Conservation (phyloP, 2,888 invertebrate species). For the Dryobotodes eremita region DNA sequence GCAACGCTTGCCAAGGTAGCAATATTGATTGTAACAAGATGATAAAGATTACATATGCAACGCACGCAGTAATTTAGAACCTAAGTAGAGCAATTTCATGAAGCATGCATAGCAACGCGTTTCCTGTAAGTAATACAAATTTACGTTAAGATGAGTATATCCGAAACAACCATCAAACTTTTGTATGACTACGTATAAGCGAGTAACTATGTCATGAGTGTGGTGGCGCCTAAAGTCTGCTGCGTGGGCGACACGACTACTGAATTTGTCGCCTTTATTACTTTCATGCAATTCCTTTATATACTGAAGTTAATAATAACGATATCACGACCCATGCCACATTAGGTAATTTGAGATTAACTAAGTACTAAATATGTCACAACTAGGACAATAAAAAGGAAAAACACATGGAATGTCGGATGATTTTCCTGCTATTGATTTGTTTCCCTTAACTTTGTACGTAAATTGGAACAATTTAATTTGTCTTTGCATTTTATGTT, state of each 20-base stretch:
- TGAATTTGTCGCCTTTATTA: slow-evolving; percentile 84
- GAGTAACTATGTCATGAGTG: slow-evolving; percentile 57
- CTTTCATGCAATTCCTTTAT: slow-evolving; percentile 82
- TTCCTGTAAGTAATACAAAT: slow-evolving; percentile 67
- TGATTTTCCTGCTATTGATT: slow-evolving; percentile 51
- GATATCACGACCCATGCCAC: slow-evolving; percentile 58
- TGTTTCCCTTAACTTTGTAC: slow-evolving; percentile 12
- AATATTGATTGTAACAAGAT: slow-evolving; percentile 50
- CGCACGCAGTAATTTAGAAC: slow-evolving; percentile 38
- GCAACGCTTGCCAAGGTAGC: slow-evolving; percentile 57
- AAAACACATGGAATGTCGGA: slow-evolving; percentile 32
- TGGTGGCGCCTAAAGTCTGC: slow-evolving; percentile 86
- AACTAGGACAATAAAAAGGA: slow-evolving; percentile 24
- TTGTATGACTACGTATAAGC: slow-evolving; percentile 54
- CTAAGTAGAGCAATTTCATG: slow-evolving; percentile 55
- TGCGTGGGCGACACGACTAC: slow-evolving; percentile 85
- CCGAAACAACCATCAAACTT: slow-evolving; percentile 55
- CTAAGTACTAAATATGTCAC: slow-evolving; percentile 16
- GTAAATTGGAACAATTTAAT: slow-evolving; percentile 13
- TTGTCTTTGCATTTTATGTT: slow-evolving; percentile 14
- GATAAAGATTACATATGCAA: slow-evolving; percentile 49
- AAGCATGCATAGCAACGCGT: slow-evolving; percentile 57
- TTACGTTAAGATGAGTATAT: slow-evolving; percentile 68
- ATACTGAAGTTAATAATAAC: slow-evolving; percentile 54
- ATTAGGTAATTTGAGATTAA: slow-evolving; percentile 25